phyloP scores from a whole-genome alignment of 2,888 invertebrate species.

The Microplitis deprimator region DNA sequence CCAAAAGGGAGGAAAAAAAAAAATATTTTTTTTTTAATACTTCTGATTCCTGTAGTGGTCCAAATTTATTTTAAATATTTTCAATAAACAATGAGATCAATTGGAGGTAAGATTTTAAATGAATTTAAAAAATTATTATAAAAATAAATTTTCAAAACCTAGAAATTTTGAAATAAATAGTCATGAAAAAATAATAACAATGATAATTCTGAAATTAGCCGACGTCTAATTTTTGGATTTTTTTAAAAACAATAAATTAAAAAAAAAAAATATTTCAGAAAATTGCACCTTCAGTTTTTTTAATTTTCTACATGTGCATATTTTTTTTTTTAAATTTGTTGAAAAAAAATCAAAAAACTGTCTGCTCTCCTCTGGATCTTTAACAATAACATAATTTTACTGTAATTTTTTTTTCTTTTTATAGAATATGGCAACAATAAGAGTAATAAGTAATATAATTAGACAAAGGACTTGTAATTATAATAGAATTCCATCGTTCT shows the following conservation, averaged over 20 bases:
- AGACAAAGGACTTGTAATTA: not conserved
- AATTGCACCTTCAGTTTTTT: too few species aligned
- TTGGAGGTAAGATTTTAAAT: not conserved
- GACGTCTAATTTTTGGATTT: too few species aligned
- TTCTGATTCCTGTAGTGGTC: not conserved
- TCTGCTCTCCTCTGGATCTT: not conserved
- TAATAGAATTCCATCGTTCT: not conserved
- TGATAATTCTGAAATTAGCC: too few species aligned
- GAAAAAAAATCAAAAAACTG: too few species aligned
- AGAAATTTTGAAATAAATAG: not conserved
- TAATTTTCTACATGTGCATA: too few species aligned
- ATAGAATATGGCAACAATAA: not conserved
- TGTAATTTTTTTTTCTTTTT: not conserved
- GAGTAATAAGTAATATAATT: not conserved
- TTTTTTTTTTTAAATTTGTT: too few species aligned
- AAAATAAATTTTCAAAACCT: not conserved
- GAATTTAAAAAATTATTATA: not conserved
- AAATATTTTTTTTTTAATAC: too few species aligned
- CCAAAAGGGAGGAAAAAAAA: too few species aligned
- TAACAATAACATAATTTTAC: not conserved
- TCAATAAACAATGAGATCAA: not conserved
- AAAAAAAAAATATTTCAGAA: too few species aligned
- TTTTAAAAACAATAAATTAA: too few species aligned
- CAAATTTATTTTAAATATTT: not conserved
- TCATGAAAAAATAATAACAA: too few species aligned